Evolutionary conservation across 2,113 vertebrate genomes (phyloP).

Genomic region (Recurvirostra avosetta): DNA sequence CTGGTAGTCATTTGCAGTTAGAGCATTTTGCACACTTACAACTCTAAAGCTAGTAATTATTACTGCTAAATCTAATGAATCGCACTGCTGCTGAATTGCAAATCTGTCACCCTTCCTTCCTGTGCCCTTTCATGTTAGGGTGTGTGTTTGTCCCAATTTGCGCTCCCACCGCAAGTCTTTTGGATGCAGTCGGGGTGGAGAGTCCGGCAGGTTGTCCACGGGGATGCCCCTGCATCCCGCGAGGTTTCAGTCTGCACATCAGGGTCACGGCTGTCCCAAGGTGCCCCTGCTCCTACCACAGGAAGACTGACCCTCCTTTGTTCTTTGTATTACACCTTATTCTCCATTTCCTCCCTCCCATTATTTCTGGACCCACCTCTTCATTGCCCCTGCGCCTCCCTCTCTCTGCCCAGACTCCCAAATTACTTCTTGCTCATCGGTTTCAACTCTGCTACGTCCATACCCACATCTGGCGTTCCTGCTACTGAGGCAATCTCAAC

Average conservation of each 20-base stretch:
- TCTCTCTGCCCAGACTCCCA: neutral
- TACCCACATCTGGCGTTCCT: neutral
- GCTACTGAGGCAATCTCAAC: neutral
- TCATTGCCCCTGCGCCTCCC: neutral
- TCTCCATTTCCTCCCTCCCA: neutral
- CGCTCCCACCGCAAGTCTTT: neutral
- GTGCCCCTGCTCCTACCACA: neutral
- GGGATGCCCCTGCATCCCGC: neutral
- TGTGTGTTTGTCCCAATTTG: fast-evolving
- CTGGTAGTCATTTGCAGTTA: neutral
- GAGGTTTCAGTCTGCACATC: neutral
- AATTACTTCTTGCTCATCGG: fast-evolving
- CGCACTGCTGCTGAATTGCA: neutral
- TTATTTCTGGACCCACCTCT: neutral
- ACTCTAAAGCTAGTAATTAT: neutral
- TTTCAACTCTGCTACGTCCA: neutral
- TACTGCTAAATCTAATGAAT: neutral
- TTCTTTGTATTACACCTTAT: neutral
- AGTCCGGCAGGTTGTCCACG: neutral
- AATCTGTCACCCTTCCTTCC: neutral
- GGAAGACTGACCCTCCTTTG: neutral
- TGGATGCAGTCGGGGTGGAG: neutral
- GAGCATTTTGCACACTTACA: neutral
- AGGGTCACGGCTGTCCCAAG: neutral
- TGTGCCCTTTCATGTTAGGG: neutral